Evolutionary conservation across 1,140 invertebrate genomes (phyloP).

Genomic region (Leptinotarsa defecta): DNA sequence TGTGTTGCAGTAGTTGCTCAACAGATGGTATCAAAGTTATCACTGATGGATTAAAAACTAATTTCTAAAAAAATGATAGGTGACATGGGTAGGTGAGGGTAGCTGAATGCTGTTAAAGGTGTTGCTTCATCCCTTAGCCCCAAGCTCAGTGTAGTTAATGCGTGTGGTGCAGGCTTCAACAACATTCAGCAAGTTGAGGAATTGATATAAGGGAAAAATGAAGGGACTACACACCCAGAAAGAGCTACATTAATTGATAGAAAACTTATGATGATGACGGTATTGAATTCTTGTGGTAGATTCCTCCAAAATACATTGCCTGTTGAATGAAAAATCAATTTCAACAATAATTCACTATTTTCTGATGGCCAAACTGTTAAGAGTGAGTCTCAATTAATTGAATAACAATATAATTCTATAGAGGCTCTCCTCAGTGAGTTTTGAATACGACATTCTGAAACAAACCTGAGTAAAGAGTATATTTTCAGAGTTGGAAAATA

Average conservation of each 20-base stretch:
- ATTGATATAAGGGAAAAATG: constrained; percentile 19
- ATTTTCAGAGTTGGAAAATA: too few species aligned
- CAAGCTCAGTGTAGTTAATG: constrained; percentile 54
- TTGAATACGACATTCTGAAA: too few species aligned
- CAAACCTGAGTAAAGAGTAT: too few species aligned
- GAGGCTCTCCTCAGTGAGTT: too few species aligned
- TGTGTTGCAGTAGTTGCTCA: constrained; percentile 25
- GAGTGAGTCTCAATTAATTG: too few species aligned
- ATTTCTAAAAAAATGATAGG: constrained; percentile 28
- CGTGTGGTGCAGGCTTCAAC: constrained; percentile 61
- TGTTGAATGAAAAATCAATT: too few species aligned
- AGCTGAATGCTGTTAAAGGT: constrained; percentile 53
- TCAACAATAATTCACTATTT: too few species aligned
- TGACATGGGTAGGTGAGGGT: constrained; percentile 27
- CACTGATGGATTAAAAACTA: constrained; percentile 24
- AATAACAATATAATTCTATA: too few species aligned
- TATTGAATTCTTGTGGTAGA: constrained; percentile 16
- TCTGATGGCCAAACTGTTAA: too few species aligned
- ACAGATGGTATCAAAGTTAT: constrained; percentile 21
- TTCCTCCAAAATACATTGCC: constrained; percentile 13
- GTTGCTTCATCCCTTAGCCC: constrained; percentile 50
- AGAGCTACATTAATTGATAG: constrained; percentile 40
- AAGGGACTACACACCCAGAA: constrained; percentile 49
- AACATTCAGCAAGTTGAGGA: constrained; percentile 46
- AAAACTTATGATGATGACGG: constrained; percentile 26